phyloP scores from a whole-genome alignment of 2,797 vertebrate genomes.

The Macropodus opercularis region DNA sequence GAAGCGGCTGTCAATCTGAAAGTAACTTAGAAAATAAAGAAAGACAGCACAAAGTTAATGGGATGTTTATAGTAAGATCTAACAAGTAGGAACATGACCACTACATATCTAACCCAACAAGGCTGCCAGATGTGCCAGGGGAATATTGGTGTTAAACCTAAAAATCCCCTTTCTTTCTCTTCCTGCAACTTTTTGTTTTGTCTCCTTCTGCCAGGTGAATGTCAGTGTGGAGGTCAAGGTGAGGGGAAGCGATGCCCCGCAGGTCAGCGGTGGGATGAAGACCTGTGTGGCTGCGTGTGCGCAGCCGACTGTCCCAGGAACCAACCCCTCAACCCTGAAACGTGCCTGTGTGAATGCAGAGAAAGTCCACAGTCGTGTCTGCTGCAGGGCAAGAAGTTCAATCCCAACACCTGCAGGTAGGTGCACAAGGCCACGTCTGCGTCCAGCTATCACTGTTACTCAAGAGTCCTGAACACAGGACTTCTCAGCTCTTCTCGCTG shows the following conservation, averaged over 20 bases:
- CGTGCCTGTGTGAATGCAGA: slow-evolving; percentile 81
- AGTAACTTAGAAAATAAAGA: neutral
- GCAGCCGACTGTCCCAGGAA: slow-evolving; percentile 69
- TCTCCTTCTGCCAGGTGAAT: slow-evolving; percentile 78
- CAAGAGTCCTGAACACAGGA: neutral
- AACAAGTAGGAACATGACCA: slow-evolving; percentile 41
- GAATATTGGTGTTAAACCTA: neutral
- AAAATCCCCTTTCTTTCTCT: neutral
- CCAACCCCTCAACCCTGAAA: slow-evolving; percentile 79
- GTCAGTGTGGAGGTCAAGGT: slow-evolving; percentile 73
- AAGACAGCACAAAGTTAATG: neutral
- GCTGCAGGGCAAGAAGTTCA: slow-evolving; percentile 80
- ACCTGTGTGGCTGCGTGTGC: slow-evolving; percentile 80
- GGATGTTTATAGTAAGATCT: slow-evolving; percentile 14
- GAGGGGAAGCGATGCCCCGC: slow-evolving; percentile 71
- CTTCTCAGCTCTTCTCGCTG: neutral
- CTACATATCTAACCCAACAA: slow-evolving; percentile 18
- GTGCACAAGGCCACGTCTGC: neutral
- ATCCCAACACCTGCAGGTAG: slow-evolving; percentile 79
- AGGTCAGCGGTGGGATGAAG: slow-evolving; percentile 77
- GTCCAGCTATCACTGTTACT: neutral
- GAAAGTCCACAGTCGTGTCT: slow-evolving; percentile 78
- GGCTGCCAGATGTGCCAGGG: neutral
- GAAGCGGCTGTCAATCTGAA: neutral
- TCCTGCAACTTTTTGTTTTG: neutral